Base-by-base conservation (phyloP, 2,113 vertebrate species). In the Aplodontia rufa region DNA sequence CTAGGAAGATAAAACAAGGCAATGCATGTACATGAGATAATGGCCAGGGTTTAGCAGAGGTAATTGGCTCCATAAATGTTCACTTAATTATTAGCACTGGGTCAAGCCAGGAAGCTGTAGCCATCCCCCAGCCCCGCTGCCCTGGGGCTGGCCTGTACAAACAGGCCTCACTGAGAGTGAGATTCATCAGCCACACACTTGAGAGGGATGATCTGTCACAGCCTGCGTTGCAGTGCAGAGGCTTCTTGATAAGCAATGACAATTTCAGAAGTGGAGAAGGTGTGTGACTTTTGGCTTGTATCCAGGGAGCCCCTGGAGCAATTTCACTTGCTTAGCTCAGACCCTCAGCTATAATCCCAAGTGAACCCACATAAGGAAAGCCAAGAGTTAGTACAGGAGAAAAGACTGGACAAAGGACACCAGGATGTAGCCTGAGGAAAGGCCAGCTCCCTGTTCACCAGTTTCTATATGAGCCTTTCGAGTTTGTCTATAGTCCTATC, bases 1-100 rank as follows among this genome's bases (percentile, higher is more conserved):
- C 84, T 80, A 13, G 22, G 71, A 87, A 51, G 74, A 79, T 93
- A 87, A 94, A 95, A 93, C 7, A 19, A 95, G 83, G 53, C 75
- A 42, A 32, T 19, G 58, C 24, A 8, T 14, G 16, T 60, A 11
- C 14, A 22, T 49, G 72, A 91, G 82, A 40, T 87, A 68, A 85
- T 53, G 60, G 30, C 90, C 84, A 64, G 30, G 19, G n/a, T n/a
- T 85, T 62, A 55, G 40, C 47, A 24, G 69, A 26, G 32, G 72
- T 37, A 81, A 96, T 53, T 51, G 45, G 58, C 55, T 83, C 72
- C 22, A 37, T 82, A 91, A 87, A 90, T 49, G 53, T 91, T 87
- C 76, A 10, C 28, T 79, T 40, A 81, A 11, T 83, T 58, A 60
- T 72, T 83, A 51, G 45, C 76, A 68, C 20, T 64, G 74, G 92